Evolutionary conservation across 2,888 invertebrate species (phyloP), one percentile per base, ranked within the genome.

Genomic region (Zootermopsis nevadensis): DNA sequence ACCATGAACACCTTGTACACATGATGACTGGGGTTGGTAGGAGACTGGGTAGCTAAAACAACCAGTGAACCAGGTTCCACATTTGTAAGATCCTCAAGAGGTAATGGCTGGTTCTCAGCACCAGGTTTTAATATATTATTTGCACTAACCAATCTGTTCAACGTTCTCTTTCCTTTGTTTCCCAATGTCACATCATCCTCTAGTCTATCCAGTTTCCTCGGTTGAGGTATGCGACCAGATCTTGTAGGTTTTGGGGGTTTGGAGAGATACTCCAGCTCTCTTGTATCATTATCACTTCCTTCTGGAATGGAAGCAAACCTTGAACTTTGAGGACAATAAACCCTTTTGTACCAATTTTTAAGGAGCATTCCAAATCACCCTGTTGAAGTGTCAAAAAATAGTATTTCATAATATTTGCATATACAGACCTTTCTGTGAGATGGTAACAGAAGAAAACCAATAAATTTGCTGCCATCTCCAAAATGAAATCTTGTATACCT

Each of bases 1-100:
- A 85, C 84, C 85, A 85, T 85, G 81, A 84, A 85, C 53, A 85
- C 82, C n/a, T 82, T 85, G 30, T 80, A 85, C 22, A 80, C 42
- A 7, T 82, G 83, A 31, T 84, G 79, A n/a, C 53, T 53, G 15
- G 83, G 83, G 38, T 81, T 53, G 31, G 82, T 72, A 27, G 83
- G 80, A 15, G 74, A 74, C 19, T 79, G 81, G 10, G 85, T 82
- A 10, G 85, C 74, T 53, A 85, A 19, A 30, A 85, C 82, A 15
- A 85, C 83, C 19, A 85, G 42, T 3, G 85, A 82, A 27, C 85
- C 85, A 24, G 84, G 84, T 48, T 80, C 74, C 60, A 85, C 77
- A 53, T 83, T 81, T 30, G 77, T 79, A 72, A 83, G 53, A 66
- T 82, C 66, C 10, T 77, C 55, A 22, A 77, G 31, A 1, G 77